Evolutionary conservation across 1,140 invertebrate genomes (phyloP).

Genomic region (Lepidurus packardi): DNA sequence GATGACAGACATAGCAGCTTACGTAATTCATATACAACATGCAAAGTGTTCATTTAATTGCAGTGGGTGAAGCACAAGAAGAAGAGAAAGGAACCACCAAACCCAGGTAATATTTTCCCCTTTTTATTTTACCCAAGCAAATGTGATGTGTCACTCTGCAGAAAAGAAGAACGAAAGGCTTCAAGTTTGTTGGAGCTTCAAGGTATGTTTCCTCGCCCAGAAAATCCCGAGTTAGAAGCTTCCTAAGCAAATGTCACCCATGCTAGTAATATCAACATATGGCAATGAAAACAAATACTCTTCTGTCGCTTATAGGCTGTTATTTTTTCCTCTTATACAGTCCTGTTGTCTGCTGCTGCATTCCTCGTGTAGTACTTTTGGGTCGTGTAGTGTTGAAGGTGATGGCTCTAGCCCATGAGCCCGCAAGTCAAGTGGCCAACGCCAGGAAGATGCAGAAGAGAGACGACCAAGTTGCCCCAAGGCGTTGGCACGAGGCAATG

Average conservation of each 20-base stretch:
- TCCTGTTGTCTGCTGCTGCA: background rate
- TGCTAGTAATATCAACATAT: background rate
- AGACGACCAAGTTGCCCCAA: background rate
- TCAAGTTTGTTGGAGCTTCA: background rate
- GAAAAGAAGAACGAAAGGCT: background rate
- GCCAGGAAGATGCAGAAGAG: background rate
- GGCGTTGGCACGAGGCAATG: conserved; percentile 20
- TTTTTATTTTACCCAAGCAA: background rate
- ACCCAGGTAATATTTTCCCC: background rate
- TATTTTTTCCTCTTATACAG: background rate
- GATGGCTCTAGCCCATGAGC: background rate
- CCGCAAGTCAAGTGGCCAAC: background rate
- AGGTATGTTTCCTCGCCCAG: too few relatives aligned
- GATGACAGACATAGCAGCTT: background rate
- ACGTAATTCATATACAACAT: too few relatives aligned
- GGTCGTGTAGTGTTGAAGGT: conserved; percentile 10
- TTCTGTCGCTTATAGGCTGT: conserved; percentile 6
- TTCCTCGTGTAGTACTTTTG: background rate
- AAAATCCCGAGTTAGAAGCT: background rate
- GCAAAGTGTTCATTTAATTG: too few relatives aligned
- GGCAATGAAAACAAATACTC: conserved; percentile 1
- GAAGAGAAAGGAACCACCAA: background rate
- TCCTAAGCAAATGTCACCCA: conserved; percentile 4
- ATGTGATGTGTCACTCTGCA: conserved; percentile 14
- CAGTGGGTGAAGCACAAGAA: background rate